These are phyloP conservation scores for Papilio xuthus DNA, from an alignment of 1,140 invertebrate species.

Conservation along the genomic window DNA sequence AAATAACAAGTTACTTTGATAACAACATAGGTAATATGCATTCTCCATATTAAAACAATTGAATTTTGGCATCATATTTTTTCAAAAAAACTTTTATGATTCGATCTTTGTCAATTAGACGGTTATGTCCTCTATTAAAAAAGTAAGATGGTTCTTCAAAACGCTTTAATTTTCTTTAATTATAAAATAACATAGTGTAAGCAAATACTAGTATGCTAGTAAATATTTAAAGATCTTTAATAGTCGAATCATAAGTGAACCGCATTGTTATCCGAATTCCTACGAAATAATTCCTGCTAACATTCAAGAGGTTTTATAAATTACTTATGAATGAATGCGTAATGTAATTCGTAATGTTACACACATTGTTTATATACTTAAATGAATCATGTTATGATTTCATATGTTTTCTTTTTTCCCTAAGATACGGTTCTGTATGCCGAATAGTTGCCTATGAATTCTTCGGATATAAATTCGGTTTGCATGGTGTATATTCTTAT, in stretches of 20 bases:
- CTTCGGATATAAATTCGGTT: not conserved
- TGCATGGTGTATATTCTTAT: no score
- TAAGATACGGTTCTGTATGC: not conserved
- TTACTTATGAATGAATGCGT: slow-evolving; percentile 16
- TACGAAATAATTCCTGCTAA: slow-evolving; percentile 3
- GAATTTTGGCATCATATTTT: no score
- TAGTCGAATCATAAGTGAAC: not conserved
- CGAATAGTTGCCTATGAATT: not conserved
- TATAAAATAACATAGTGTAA: no score
- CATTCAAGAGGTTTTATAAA: slow-evolving; percentile 5
- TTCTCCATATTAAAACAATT: no score
- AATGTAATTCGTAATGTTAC: slow-evolving; percentile 34
- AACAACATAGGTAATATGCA: not conserved
- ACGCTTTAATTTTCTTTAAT: no score
- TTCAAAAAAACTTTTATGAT: no score
- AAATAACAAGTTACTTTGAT: not conserved
- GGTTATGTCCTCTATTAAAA: no score
- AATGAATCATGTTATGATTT: slow-evolving; percentile 26
- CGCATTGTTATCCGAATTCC: not conserved
- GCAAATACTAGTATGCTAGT: not conserved
- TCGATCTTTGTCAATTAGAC: no score
- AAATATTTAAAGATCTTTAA: not conserved
- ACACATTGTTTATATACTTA: slow-evolving; percentile 2
- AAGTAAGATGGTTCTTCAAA: no score
- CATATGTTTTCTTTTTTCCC: slow-evolving; percentile 26